Base-by-base conservation (phyloP, 2,888 invertebrate genomes). In the Euproctis similis region DNA sequence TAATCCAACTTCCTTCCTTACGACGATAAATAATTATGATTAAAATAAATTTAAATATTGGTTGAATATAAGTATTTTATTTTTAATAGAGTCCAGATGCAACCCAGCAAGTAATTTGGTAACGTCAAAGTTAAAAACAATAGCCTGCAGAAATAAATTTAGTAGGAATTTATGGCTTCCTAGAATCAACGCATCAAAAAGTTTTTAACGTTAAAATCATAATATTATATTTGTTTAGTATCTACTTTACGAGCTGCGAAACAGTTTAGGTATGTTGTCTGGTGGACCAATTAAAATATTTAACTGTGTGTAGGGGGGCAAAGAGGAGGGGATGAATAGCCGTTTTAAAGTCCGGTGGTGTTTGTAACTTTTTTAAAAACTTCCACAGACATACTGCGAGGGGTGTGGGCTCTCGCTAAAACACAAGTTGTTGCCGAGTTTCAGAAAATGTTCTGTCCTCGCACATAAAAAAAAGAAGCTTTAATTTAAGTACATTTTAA, bases 321-420 rank as follows among this genome's bases (percentile, higher is more conserved):
- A n/a, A n/a, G n/a, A n/a, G n/a, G 68, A 48, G 62, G 62, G 55
- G 43, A 21, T 59, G 63, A 62, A 65, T 67, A 63, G 64, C 54
- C 64, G 65, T 62, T 75, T 65, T 61, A 70, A 67, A 75, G 68
- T 68, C 67, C 67, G 51, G 43, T 31, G 27, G n/a, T n/a, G n/a
- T n/a, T n/a, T n/a, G 19, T 49, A 75, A 76, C 74, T 78, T 81
- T 78, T 75, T 63, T n/a, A n/a, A n/a, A 66, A 81, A 82, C 64
- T 81, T 77, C 73, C 69, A 52, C 69, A 77, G 78, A 76, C 81
- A 78, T 75, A n/a, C n/a, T n/a, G 76, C 70, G 72, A 76, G 78
- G 78, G 75, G 73, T n/a, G n/a, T 59, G 60, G 52, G n/a, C n/a
- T n/a, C 58, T 64, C 47, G 72, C 75, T 84, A 81, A 84, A 81